Percentiles rank a stretch among this genome's conserved stretches.
phyloP scores from a whole-genome alignment of 2,113 vertebrate species.

The Pseudopodoces humilis region DNA sequence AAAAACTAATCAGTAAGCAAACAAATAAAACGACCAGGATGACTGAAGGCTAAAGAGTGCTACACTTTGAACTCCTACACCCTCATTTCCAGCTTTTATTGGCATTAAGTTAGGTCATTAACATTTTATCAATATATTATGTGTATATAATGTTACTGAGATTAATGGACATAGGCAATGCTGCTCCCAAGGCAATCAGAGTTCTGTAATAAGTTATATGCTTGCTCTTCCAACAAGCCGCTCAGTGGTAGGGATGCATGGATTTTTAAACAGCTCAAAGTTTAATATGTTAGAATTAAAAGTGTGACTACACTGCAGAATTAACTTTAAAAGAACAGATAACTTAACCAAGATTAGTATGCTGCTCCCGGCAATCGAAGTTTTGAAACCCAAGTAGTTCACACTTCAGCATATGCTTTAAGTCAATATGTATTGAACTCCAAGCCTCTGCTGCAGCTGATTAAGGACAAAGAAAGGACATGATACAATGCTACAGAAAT shows the following conservation, averaged over 20 bases:
- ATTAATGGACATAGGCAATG: constrained; percentile 46
- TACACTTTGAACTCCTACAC: constrained; percentile 49
- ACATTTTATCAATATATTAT: constrained; percentile 63
- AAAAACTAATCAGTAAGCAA: neutral
- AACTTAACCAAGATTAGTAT: constrained; percentile 47
- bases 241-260: neutral
- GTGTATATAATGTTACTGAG: constrained; percentile 51
- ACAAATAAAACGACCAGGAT: constrained; percentile 33
- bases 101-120: constrained; percentile 57
- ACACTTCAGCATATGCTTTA: constrained; percentile 30
- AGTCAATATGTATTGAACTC: constrained; percentile 59
- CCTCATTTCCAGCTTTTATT: constrained; percentile 54
- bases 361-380: constrained; percentile 1
- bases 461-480: constrained; percentile 29
- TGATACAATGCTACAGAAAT: neutral
- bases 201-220: neutral
- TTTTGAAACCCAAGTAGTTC: constrained; percentile 48
- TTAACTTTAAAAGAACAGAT: constrained; percentile 6
- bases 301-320: constrained; percentile 17
- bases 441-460: constrained; percentile 36
- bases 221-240: constrained; percentile 40
- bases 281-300: constrained; percentile 32
- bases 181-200: constrained; percentile 12
- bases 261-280: constrained; percentile 41
- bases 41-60: neutral